Evolutionary conservation across 2,113 vertebrate genomes (phyloP), one percentile per base, ranked within the genome.

Genomic region (Chaetura pelagica): DNA sequence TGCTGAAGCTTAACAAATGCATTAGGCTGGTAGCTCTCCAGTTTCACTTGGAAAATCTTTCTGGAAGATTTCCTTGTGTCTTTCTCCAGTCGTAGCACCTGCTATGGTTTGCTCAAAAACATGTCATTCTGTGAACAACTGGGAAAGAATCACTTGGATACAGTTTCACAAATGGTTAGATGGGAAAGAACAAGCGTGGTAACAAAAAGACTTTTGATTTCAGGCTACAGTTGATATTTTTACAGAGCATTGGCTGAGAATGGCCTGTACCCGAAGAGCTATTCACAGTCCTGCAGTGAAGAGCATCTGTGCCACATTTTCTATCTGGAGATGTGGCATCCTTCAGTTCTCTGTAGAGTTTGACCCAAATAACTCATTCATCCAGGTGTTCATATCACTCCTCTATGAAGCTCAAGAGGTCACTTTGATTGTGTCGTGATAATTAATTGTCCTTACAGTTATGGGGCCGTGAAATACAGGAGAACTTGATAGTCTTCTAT

Each of bases 261-360:
- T 16, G 35, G 40, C 30, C n/a, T n/a, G 49, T 49, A 49, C 49
- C 21, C 19, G 21, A 21, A 8, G 38, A 80, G 0, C 0, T 29
- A 15, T 38, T 84, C 42, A 3, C 32, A 38, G 63, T 46, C 44
- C 46, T 67, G 55, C 48, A 59, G 61, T 19, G 52, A 84, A 32
- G 7, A 77, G 34, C 15, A 51, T 14, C 34, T 21, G 0, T 32
- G 19, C 30, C 24, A 5, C 6, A 2, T 32, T 40, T 63, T 49
- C 63, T 35, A 0, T 24, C 14, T 66, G 76, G 30, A 71, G 14
- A 20, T 58, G n/a, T 12, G 2, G 32, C 71, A 54, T 58, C 58
- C 18, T 63, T 49, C 54, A 44, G 24, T 10, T 54, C 52, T 79
- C 18, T 27, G 1, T 80, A 49, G 34, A 84, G 42, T 59, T 78